Percentiles rank a stretch among this genome's conserved stretches.
These are phyloP conservation scores for Chlamydotis undulata DNA, from an alignment of 2,113 vertebrate species.

Conservation along the genomic window DNA sequence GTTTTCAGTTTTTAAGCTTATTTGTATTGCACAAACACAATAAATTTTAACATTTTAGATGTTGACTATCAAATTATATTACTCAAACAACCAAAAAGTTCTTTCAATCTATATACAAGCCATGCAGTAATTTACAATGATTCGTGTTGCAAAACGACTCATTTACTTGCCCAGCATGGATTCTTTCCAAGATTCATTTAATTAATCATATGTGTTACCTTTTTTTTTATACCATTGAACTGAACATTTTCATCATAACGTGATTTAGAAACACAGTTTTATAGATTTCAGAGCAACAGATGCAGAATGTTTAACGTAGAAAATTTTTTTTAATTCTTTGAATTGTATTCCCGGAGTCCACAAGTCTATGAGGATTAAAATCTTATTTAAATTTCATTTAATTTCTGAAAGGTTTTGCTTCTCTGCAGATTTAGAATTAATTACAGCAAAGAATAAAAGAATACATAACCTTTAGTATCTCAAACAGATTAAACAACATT, in stretches of 20 bases:
- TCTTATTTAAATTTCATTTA: slow-evolving; percentile 64
- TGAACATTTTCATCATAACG: not conserved
- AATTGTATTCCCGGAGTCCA: not conserved
- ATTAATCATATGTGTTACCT: not conserved
- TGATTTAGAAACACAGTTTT: not conserved
- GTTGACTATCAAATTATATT: not conserved
- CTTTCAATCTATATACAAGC: not conserved
- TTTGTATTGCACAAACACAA: not conserved
- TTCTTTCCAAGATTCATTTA: not conserved
- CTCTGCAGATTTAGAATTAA: slow-evolving; percentile 47
- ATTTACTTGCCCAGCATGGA: not conserved
- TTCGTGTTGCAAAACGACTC: not conserved
- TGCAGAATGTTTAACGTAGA: not conserved
- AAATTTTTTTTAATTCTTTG: not conserved
- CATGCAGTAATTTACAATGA: not conserved
- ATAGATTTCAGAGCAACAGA: not conserved
- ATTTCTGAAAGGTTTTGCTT: slow-evolving; percentile 56
- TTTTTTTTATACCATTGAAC: not conserved
- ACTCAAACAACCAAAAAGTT: not conserved
- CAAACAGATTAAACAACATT: slow-evolving; percentile 62
- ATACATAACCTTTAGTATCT: slow-evolving; percentile 66
- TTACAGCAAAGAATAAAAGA: slow-evolving; percentile 43
- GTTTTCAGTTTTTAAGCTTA: not conserved
- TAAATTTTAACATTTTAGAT: not conserved
- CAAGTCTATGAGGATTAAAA: slow-evolving; percentile 22